Conservation (phyloP, 2,113 vertebrate species). For the rabbit (Oryctolagus cuniculus) region mOryCun1.1 NC_091451.1:22026501-22027000, state of each 20-base stretch:
- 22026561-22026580: neutral
- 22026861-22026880: neutral
- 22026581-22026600: neutral
- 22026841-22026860: neutral
- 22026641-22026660: neutral
- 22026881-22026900: neutral
- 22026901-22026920: neutral
- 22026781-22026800: neutral
- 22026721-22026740: neutral
- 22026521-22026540: no score
- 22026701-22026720: neutral
- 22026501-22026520: neutral
- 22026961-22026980: neutral
- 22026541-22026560: neutral
- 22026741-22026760: neutral
- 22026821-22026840: neutral
- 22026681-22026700: neutral
- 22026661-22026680: neutral
- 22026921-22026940: neutral
- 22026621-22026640: neutral
- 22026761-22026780: neutral
- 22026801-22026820: neutral
- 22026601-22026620: neutral
- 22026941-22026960: no score
- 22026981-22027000: slow-evolving; percentile 28